Evolutionary conservation across 37 sponge, comb jelly and placozoan species (phyloP).

Genomic region (Ianthella basta): DNA sequence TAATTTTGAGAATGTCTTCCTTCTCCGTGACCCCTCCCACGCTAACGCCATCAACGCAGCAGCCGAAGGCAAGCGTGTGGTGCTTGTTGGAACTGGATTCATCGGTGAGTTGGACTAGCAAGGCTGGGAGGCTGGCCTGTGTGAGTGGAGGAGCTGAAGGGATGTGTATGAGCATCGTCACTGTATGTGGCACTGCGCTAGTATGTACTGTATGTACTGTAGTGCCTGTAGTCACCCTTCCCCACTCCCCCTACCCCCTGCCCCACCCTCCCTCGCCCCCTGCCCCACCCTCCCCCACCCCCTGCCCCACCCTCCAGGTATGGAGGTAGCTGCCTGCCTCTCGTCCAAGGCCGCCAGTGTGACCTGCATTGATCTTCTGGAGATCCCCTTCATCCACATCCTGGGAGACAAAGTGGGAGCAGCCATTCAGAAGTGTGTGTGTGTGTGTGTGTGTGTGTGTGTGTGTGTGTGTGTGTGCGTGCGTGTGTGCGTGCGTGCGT

Average conservation of each 20-base stretch:
- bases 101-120: constrained; percentile 59
- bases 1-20: constrained; percentile 63
- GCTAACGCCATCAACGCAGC: constrained; percentile 67
- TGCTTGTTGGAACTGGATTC: constrained; percentile 91
- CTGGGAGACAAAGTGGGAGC: constrained; percentile 72
- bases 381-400: constrained; percentile 75
- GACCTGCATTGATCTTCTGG: constrained; percentile 70
- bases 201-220: too few relatives aligned
- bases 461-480: constrained; percentile 13
- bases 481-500: neutral
- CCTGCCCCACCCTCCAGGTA: constrained; percentile 45
- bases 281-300: too few relatives aligned
- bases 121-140: neutral
- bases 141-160: neutral
- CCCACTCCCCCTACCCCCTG: too few relatives aligned
- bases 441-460: constrained; percentile 22
- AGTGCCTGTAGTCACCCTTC: too few relatives aligned
- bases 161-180: neutral
- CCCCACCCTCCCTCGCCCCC: too few relatives aligned
- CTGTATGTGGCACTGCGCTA: too few relatives aligned
- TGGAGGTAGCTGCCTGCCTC: constrained; percentile 86
- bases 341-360: constrained; percentile 73
- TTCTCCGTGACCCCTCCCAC: constrained; percentile 71
- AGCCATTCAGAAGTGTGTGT: constrained; percentile 64
- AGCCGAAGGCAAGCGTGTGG: constrained; percentile 77